These are phyloP conservation scores for Epinephelus malabaricus DNA, from an alignment of 2,797 vertebrate genomes.

Conservation along the genomic window DNA sequence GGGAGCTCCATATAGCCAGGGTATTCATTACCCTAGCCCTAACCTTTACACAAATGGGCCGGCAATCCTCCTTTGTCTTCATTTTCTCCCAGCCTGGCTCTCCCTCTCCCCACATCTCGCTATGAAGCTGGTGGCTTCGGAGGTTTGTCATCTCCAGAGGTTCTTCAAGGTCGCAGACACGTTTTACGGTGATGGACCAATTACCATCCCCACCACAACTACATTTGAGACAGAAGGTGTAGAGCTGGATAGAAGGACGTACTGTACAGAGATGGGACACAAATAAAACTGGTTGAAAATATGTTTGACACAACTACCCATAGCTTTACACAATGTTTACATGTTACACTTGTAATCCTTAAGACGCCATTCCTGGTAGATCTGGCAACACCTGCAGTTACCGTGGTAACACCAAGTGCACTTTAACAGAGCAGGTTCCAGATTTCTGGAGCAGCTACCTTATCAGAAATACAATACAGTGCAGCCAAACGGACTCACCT, in stretches of 20 bases:
- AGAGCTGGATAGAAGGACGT: slow-evolving; percentile 21
- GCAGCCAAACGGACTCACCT: not conserved
- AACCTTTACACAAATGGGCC: slow-evolving; percentile 88
- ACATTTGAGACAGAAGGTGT: slow-evolving; percentile 27
- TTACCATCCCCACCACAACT: slow-evolving; percentile 54
- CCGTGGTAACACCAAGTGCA: slow-evolving; percentile 14
- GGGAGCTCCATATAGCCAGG: slow-evolving; percentile 80
- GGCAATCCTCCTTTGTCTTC: slow-evolving; percentile 85
- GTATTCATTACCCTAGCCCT: slow-evolving; percentile 87
- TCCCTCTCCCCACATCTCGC: slow-evolving; percentile 35
- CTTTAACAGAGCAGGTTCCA: not conserved
- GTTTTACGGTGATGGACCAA: slow-evolving; percentile 72
- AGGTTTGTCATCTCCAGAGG: slow-evolving; percentile 78
- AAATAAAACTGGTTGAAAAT: not conserved
- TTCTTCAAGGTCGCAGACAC: slow-evolving; percentile 77
- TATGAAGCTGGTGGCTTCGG: slow-evolving; percentile 33
- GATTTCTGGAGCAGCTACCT: not conserved
- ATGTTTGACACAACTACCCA: not conserved
- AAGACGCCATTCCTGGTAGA: not conserved
- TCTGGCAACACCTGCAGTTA: not conserved
- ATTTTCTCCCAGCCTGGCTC: slow-evolving; percentile 72
- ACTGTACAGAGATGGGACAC: not conserved
- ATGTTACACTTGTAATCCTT: not conserved
- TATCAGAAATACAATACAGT: not conserved
- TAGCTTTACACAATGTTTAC: slow-evolving; percentile 1